Evolutionary conservation across 2,797 vertebrate genomes (phyloP), one percentile per base, ranked within the genome.

Genomic region (Tadarida brasiliensis): DNA sequence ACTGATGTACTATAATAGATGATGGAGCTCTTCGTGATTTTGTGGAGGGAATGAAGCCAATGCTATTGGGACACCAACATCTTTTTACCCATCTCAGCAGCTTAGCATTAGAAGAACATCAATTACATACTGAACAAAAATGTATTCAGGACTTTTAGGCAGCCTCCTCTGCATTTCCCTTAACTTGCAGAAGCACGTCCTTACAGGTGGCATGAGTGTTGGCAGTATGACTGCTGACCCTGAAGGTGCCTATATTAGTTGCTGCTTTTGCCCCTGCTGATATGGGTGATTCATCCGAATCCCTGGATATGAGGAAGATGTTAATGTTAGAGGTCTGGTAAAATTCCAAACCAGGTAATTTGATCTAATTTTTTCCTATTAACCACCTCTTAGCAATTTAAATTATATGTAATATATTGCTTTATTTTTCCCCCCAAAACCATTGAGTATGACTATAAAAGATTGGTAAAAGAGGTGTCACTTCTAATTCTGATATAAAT

Each of bases 281-380:
- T 65, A 85, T 3, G 47, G 33, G 83, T 65, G 85, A n/a, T 83
- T 95, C 54, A 67, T 87, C n/a, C 85, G 33, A 96, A 76, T 81
- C n/a, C 44, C 51, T 92, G n/a, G 17, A n/a, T 78, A 54, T 54
- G 26, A 74, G 56, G n/a, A n/a, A 54, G 84, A 87, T 77, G 16
- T 78, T 90, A 85, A 94, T 33, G 28, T 71, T 63, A 87, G 39
- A 85, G 15, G 14, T 19, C 56, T 82, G 56, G 51, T 85, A 91
- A 94, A 94, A 90, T 94, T 93, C 22, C 35, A 82, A 19, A 67
- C 47, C 57, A 65, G 67, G 14, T 78, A 63, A 78, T 47, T 86
- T 65, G 39, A 35, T 74, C 39, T 94, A 44, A 92, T 74, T 95
- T 91, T 28, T 94, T 16, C 15, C 90, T 86, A 65, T 92, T 33